Evolutionary conservation across 2,797 vertebrate species (phyloP), one percentile per base, ranked within the genome.

Genomic region (Margarornis squamiger): DNA sequence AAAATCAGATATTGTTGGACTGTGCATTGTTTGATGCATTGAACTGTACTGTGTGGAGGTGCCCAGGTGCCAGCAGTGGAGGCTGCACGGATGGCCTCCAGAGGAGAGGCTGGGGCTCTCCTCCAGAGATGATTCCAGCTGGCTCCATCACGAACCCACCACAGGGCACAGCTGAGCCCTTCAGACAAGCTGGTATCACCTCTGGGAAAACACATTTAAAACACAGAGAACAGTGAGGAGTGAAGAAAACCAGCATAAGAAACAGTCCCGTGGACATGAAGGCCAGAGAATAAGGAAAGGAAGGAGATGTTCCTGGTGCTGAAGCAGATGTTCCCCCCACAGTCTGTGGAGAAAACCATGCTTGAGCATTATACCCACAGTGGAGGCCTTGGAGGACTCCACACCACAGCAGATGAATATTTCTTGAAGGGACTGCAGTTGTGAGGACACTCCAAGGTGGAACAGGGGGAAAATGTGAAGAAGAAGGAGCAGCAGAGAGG

Each of bases 91-190:
- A 2, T 1, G 9, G 18, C 10, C 9, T 39, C 41, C 32, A 17
- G 46, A 76, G 17, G 34, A 82, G 17, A 30, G 22, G 10, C 22
- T 6, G 2, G 27, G 11, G 14, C 36, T 78, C 39, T 45, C 45
- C 20, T 45, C 20, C 45, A 45, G 45, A 57, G 54, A 4, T 3
- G 1, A 14, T 52, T 86, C 71, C 72, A 72, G 36, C n/a, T 10
- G 3, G 32, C 30, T 68, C 36, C 38, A 54, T 17, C 59, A 24
- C 0, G 0, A 10, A 70, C 29, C 3, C 51, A 73, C 49, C 3
- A 5, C 63, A 66, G 11, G 18, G 18, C 51, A 65, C 51, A 80
- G 43, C n/a, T 74, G 21, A 80, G 13, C 4, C 39, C 12, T 6
- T 36, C 45, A 89, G 17, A 74, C 26, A 45, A 36, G 34, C 12